These are phyloP conservation scores for Spisula subtruncata DNA, from an alignment of 2,888 invertebrate genomes.

Conservation along the genomic window DNA sequence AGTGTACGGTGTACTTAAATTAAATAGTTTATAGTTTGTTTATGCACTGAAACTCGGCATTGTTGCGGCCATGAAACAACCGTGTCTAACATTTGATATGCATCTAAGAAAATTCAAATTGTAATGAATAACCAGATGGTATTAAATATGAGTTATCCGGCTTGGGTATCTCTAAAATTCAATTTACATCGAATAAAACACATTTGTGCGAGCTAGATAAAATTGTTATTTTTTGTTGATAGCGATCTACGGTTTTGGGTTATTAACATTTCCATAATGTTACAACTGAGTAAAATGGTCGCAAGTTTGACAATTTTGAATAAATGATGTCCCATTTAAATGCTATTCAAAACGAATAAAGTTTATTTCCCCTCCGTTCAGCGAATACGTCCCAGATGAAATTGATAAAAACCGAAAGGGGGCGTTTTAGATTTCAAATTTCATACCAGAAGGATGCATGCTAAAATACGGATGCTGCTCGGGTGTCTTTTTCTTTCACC, in stretches of 20 bases:
- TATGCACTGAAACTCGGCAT: constrained; percentile 68
- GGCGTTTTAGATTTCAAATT: constrained; percentile 31
- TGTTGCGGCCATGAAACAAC: constrained; percentile 62
- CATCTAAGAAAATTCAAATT: constrained; percentile 67
- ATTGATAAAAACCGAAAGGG: constrained; percentile 20
- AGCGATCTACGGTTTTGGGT: constrained; percentile 34
- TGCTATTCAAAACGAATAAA: constrained; percentile 52
- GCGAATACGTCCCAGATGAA: constrained; percentile 3
- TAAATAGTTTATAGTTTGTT: constrained; percentile 70
- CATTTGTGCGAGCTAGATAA: constrained; percentile 63
- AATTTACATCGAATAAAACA: constrained; percentile 70
- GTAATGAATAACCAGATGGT: constrained; percentile 71
- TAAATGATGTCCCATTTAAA: constrained; percentile 49
- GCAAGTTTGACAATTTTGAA: constrained; percentile 39
- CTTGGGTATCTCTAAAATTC: constrained; percentile 64
- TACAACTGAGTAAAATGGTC: constrained; percentile 32
- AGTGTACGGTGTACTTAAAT: constrained; percentile 58
- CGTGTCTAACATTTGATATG: constrained; percentile 69
- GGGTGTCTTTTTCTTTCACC: not conserved
- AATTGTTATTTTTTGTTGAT: constrained; percentile 50
- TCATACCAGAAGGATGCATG: not conserved
- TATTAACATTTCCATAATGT: constrained; percentile 65
- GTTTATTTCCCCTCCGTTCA: constrained; percentile 34
- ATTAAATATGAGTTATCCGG: constrained; percentile 61
- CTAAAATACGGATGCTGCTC: not conserved